Base-by-base conservation (phyloP, 2,888 invertebrate genomes). In the Plebejus argus region DNA sequence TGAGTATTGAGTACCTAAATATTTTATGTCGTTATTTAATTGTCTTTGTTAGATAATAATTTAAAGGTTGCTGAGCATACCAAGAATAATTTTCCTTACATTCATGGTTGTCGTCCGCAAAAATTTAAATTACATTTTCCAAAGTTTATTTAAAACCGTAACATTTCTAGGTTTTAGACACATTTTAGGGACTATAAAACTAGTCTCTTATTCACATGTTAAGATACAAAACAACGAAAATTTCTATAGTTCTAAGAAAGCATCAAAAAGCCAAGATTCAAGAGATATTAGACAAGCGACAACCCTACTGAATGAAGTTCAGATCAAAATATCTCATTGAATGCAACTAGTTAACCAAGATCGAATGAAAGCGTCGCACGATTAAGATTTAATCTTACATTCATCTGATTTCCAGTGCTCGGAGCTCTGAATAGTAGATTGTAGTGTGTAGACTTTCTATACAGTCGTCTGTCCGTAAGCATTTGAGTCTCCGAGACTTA, bases 301-400 rank as follows among this genome's bases (percentile, higher is more conserved):
- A 20, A 20, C 58, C 58, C 58, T n/a, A 20, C 18, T 20, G 20
- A 58, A n/a, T 58, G 12, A 10, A 28, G 15, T 66, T 66, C 61
- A 61, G 61, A 61, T 61, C 23, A 66, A 66, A n/a, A n/a, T n/a
- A 33, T 66, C 66, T 66, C 28, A 66, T 15, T 66, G 1, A 66
- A 66, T 15, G 18, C 28, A 33, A 66, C 33, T 66, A 61, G 61
- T 61, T 61, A 33, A 66, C 66, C 28, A 18, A 66, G 15, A 66
- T 28, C 66, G 66, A 28, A 66, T 28, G 66, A 66, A 66, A 66
- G 66, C 66, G 7, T 33, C 23, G 61, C 61, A 66, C 33, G 66
- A 66, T 66, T 66, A 6, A 33, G 66, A 33, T 66, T 66, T 28
- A 33, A 66, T 66, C 28, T 66, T 66, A 66, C 66, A 18, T 66